Evolutionary conservation across 2,797 vertebrate species (phyloP), one percentile per base, ranked within the genome.

Genomic region (Ceyx erithaca): DNA sequence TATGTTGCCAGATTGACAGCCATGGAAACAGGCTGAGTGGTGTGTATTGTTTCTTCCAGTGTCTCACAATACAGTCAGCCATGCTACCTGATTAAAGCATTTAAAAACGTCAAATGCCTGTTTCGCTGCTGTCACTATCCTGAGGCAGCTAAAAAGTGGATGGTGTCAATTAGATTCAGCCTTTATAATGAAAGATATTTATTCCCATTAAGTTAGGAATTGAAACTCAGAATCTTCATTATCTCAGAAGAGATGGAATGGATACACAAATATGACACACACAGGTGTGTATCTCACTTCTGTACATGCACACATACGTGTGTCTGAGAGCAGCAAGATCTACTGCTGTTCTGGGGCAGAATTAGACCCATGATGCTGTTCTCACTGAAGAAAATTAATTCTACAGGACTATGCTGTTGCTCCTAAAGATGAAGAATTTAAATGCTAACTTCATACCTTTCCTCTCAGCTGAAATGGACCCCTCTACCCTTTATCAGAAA

Each of bases 211-310:
- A 82, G 52, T 2, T 63, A 22, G 61, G 64, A 57, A 45, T 3
- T 31, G 71, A 89, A 71, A 54, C 9, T 43, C 9, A 9, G 49
- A 33, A 64, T 35, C 19, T 7, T 71, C 15, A 10, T 54, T 26
- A 13, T 28, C 14, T 61, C 33, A 63, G 22, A 40, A 52, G 73
- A 33, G 11, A 5, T 1, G 5, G 52, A 70, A n/a, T 3, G 49
- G 58, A 9, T 23, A 4, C 1, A 1, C 1, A 0, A 2, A 2
- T 26, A 2, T 20, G 26, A 17, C 9, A 23, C 6, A 17, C 4
- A 31, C 0, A 1, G 0, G 18, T 11, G 14, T 9, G 1, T 21
- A 6, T 28, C 25, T 78, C 19, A 12, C 15, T 12, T 37, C 48
- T 37, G 4, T 5, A 10, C 14, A 40, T 3, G 33, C 3, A 20